Evolutionary conservation across 2,113 vertebrate genomes (phyloP), one percentile per base, ranked within the genome.

Genomic region (Lycocorax pyrrhopterus): DNA sequence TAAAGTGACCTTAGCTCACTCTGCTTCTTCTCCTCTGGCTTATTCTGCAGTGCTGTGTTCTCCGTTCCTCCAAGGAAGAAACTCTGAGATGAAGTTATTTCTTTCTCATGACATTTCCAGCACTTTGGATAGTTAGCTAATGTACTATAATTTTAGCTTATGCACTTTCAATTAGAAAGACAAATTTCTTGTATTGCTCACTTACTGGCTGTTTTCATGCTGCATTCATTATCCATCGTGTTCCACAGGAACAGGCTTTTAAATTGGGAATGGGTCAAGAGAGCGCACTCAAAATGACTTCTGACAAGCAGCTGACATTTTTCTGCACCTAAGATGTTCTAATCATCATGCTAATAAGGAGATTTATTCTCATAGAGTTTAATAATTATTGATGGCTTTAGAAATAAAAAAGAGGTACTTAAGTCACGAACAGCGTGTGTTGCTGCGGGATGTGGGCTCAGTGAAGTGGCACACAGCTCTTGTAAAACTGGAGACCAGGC

Each of bases 131-230:
- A 74, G 77, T 90, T 94, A 92, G 83, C 41, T 95, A 90, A 96
- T 88, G 76, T 76, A 55, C 79, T 87, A 55, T 84, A 89, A 96
- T 94, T 95, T 96, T 84, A 89, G 72, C 83, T 95, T 90, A 58
- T 93, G 82, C 74, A 94, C 84, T 87, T 97, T 95, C 93, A 96
- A 94, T 96, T 96, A 94, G 90, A 77, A 87, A 92, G 94, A 94
- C 89, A 94, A 96, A 94, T 91, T 92, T 62, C 58, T 72, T 75
- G n/a, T 27, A 55, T 92, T 93, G 87, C 95, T 96, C 89, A 90
- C 93, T 96, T 97, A 56, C 75, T 72, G 92, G 37, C 67, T 94
- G 63, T 80, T 93, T 95, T 67, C 53, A 27, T 82, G 87, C 90
- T 52, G 55, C 63, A 78, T 82, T 97, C 82, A 71, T 96, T 95